Evolutionary conservation across 2,888 invertebrate genomes (phyloP), one percentile per base, ranked within the genome.

Genomic region (Zele albiditarsus): DNA sequence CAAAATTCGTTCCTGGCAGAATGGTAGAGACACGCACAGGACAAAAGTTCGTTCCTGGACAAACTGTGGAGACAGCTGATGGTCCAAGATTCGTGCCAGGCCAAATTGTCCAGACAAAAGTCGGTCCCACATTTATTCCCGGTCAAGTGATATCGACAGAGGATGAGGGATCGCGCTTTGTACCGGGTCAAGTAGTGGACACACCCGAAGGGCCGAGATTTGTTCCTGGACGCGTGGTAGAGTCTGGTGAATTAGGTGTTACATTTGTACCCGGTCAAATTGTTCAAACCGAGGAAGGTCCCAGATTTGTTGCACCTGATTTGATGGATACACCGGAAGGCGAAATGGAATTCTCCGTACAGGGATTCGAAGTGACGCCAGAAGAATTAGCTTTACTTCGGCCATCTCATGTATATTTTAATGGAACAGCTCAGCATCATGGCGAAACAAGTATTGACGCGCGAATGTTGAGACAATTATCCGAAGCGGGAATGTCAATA

Each of bases 71-170:
- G 76, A 94, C 93, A 0, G 92, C 92, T 69, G 93, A 94, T 78
- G 95, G 94, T 0, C 92, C 93, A 23, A 92, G 93, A 78, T 95
- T 95, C 83, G 94, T 94, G n/a, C 95, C 95, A 0, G 95, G 95
- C 14, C 94, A 95, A 88, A 94, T 94, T 75, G 93, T 94, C 71
- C 93, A 94, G 87, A 94, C 94, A 1, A 93, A 94, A 85, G 92
- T 93, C 38, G 95, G 95, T 0, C 94, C 94, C 0, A 94, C 94
- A 0, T 94, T 95, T 82, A 94, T 95, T 81, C 95, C 95, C 0
- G 95, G 95, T 33, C 94, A 95, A 89, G 94, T 95, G 10, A 94
- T 95, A 77, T 90, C 89, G 20, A 93, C 93, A 6, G 91, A 91
- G 46, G 90, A 91, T 71, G 91, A 90, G 74, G 91, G 91, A 23